Evolutionary conservation across 1,140 invertebrate species (phyloP), one percentile per base, ranked within the genome.

Genomic region (Ericerus pela): DNA sequence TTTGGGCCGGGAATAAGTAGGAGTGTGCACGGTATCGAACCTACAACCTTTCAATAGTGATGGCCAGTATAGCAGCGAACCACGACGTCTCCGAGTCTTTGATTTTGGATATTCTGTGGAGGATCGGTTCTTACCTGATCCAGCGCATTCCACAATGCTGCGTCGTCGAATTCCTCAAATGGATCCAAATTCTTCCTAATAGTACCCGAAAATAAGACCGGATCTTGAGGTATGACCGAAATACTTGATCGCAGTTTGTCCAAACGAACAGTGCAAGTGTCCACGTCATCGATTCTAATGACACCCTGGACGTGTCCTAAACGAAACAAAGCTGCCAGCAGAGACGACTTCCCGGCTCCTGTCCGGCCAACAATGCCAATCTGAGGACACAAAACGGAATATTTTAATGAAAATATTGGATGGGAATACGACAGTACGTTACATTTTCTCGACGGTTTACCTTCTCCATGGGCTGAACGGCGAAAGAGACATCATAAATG

Each of bases 291-390:
- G 51, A 90, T 82, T 30, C 75, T 67, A 24, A 91, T 80, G 1
- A 58, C 62, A 18, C 83, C 85, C 12, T 73, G 70, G 16, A 78
- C 73, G 58, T 79, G 76, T 1, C 77, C 76, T 53, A 89, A 70
- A 63, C 83, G 73, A 65, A 86, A 85, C 11, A 88, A 65, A 0
- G 82, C 77, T 14, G 78, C 70, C 11, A 88, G 81, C 8, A 88
- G 72, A 0, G 85, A 87, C 0, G 82, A 84, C 64, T 90, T 92
- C 14, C 89, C 89, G 28, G 87, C 82, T 8, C 83, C 84, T 8
- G 79, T 80, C 51, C 78, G 59, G 1, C 75, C 59, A 18, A 60
- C 59, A 16, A 60, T 60, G 11, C 59, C 59, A 26, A 60, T 24
- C 59, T 60, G 20, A 26, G 57, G 18, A 20, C 12, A 14, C 28